phyloP scores from a whole-genome alignment of 2,797 vertebrate species.

The Pagetopsis macropterus region DNA sequence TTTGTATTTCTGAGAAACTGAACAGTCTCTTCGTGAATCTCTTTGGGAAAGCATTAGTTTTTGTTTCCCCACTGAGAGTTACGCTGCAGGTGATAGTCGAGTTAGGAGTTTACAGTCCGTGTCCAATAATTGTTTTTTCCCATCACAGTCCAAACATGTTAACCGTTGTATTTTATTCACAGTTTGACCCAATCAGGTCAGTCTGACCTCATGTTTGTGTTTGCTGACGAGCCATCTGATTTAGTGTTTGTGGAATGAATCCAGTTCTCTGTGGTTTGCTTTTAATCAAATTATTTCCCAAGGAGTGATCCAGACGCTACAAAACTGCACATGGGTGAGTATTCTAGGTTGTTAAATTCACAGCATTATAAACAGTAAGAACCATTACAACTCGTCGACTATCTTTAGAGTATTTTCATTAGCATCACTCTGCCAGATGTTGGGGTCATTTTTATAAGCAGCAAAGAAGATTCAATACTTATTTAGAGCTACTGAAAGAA shows the following conservation, averaged over 20 bases:
- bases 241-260: slow-evolving; percentile 64
- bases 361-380: slow-evolving; percentile 21
- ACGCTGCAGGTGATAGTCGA: background rate
- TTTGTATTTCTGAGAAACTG: background rate
- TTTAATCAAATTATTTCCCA: slow-evolving; percentile 77
- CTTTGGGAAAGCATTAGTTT: background rate
- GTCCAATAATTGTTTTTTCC: slow-evolving; percentile 16
- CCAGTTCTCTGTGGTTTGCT: slow-evolving; percentile 73
- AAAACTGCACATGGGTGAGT: slow-evolving; percentile 80
- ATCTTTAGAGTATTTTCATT: slow-evolving; percentile 3
- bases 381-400: background rate
- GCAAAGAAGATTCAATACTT: no score
- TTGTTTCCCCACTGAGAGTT: background rate
- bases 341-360: slow-evolving; percentile 66
- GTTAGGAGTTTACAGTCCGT: slow-evolving; percentile 1
- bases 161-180: slow-evolving; percentile 38
- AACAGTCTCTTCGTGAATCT: background rate
- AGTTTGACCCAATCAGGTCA: slow-evolving; percentile 51
- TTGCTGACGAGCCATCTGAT: slow-evolving; percentile 51
- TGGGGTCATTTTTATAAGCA: no score
- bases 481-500: no score
- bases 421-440: background rate
- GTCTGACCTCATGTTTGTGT: slow-evolving; percentile 33
- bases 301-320: slow-evolving; percentile 75
- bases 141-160: slow-evolving; percentile 30